Evolutionary conservation across 2,888 invertebrate species (phyloP), one percentile per base, ranked within the genome.

Genomic region (Dryadula phaetusa): DNA sequence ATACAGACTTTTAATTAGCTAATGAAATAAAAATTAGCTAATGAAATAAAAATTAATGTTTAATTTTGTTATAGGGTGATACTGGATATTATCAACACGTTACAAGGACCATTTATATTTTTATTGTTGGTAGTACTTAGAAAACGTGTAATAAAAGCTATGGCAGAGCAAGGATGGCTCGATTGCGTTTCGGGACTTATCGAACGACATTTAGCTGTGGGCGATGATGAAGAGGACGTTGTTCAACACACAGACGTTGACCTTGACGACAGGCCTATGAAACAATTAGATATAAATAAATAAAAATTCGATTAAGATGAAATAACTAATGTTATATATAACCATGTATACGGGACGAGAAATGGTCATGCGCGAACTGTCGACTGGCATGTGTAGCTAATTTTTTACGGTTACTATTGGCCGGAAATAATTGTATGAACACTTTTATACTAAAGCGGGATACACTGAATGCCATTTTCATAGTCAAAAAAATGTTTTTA

Each of bases 41-140:
- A 44, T 44, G 0, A 16, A 22, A 47, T 18, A 2, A 22, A 20
- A 14, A 14, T 3, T 1, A 22, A 22, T 18, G 1, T 7, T 40
- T 56, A 20, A 12, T 32, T n/a, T 37, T 10, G 12, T 25, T 37
- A 12, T 87, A 94, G 95, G 94, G 80, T 90, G 7, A 80, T 94
- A 25, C 82, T 93, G 2, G 95, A 95, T 82, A 81, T 93, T 44
- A 82, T 94, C 70, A 95, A 95, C 83, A 83, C 91, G 0, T 82
- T 95, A 5, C 94, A 95, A 85, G 95, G 95, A 0, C 74, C 94
- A n/a, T 73, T 94, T 46, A 94, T 95, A 75, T 95, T 95, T 80
- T 69, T 95, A 28, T 80, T 95, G 47, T 79, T 95, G 67, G 94
- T 95, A n/a, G 88, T 94, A 40, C 93, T 93, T 72, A 85, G 94